Conservation (phyloP, 2,888 invertebrate genomes). For the Sceliomorpha sp. region DNA sequence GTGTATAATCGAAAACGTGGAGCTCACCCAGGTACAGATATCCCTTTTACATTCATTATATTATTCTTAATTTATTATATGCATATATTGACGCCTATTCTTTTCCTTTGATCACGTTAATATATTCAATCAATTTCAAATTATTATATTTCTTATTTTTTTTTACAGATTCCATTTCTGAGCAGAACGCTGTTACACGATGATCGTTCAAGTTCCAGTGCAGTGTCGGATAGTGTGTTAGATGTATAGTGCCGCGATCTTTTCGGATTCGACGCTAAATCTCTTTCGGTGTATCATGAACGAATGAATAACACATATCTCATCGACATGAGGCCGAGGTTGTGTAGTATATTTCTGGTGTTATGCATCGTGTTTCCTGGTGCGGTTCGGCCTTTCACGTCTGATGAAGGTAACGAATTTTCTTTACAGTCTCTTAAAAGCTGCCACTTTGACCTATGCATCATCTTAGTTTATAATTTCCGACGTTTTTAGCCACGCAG, state of each 20-base stretch:
- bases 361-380: slow-evolving; percentile 71
- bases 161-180: slow-evolving; percentile 53
- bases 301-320: slow-evolving; percentile 71
- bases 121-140: too few species aligned
- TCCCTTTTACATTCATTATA: too few species aligned
- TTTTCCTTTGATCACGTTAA: too few species aligned
- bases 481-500: too few species aligned
- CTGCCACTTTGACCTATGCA: too few species aligned
- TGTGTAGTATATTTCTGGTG: slow-evolving; percentile 71
- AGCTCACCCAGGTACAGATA: too few species aligned
- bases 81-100: too few species aligned
- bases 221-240: slow-evolving; percentile 43
- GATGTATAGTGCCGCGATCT: slow-evolving; percentile 49
- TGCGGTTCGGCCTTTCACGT: slow-evolving; percentile 71
- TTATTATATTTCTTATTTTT: too few species aligned
- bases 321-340: slow-evolving; percentile 77
- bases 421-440: slow-evolving; percentile 1
- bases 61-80: too few species aligned
- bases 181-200: slow-evolving; percentile 23
- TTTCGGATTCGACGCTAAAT: slow-evolving; percentile 40
- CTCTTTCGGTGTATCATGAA: slow-evolving; percentile 66
- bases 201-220: slow-evolving; percentile 33
- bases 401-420: slow-evolving; percentile 73
- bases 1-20: too few species aligned
- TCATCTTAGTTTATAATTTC: too few species aligned